These are phyloP conservation scores for Mallotus villosus DNA, from an alignment of 2,797 vertebrate species.

Conservation along the genomic window DNA sequence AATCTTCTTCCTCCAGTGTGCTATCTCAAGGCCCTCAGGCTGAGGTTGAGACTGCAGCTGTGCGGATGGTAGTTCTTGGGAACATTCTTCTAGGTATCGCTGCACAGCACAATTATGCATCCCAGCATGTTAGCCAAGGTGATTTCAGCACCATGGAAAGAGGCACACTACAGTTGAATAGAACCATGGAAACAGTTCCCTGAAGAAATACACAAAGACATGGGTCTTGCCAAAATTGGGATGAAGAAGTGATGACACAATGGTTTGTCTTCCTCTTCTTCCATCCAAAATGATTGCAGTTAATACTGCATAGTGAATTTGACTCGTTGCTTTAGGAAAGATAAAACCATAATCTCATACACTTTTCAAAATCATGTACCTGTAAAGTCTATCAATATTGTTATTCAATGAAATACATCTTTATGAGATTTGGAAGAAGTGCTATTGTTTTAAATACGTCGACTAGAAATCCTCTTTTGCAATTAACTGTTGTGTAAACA, in stretches of 20 bases:
- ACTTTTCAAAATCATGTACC: too few relatives aligned
- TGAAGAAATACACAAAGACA: not conserved
- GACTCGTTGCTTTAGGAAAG: too few relatives aligned
- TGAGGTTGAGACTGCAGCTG: slow-evolving; percentile 25
- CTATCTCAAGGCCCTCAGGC: slow-evolving; percentile 38
- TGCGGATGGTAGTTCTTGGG: slow-evolving; percentile 13
- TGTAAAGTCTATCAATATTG: too few relatives aligned
- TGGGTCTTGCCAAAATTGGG: not conserved
- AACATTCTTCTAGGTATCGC: slow-evolving; percentile 18
- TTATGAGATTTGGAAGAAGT: too few relatives aligned
- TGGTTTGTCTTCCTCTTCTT: not conserved
- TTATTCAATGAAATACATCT: too few relatives aligned
- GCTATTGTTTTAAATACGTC: too few relatives aligned
- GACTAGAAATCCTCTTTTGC: not conserved
- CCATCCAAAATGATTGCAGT: not conserved
- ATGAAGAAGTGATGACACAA: not conserved
- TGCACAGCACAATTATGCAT: slow-evolving; percentile 15
- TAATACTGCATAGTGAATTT: not conserved
- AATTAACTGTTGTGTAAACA: slow-evolving; percentile 40
- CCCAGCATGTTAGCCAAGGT: slow-evolving; percentile 20
- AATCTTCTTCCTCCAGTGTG: slow-evolving; percentile 29
- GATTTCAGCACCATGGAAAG: slow-evolving; percentile 37
- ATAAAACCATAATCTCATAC: too few relatives aligned
- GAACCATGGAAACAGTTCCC: not conserved
- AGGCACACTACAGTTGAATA: slow-evolving; percentile 6